Evolutionary conservation across 2,113 vertebrate genomes (phyloP).

Genomic region (Pimephales promelas): DNA sequence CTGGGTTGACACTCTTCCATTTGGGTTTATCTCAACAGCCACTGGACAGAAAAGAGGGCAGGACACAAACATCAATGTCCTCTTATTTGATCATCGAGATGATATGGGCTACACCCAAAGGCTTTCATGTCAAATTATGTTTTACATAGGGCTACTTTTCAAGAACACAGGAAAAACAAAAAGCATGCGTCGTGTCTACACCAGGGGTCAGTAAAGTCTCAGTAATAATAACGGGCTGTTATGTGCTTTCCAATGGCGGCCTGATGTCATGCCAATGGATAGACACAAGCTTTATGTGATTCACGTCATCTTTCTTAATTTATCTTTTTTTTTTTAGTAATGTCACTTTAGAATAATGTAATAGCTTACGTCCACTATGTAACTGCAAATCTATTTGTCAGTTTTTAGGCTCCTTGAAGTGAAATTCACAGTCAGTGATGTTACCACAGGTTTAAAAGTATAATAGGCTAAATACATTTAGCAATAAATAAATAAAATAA

Average conservation of each 20-base stretch:
- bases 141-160: neutral
- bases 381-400: neutral
- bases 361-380: neutral
- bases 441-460: neutral
- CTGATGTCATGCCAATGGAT: neutral
- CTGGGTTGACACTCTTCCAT: constrained; percentile 87
- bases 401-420: neutral
- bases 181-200: neutral
- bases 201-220: neutral
- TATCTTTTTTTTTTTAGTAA: neutral
- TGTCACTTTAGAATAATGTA: neutral
- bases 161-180: neutral
- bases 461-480: neutral
- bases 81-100: neutral
- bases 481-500: neutral
- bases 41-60: constrained; percentile 67
- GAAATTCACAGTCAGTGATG: neutral
- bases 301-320: neutral
- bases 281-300: neutral
- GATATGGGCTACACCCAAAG: neutral
- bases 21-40: constrained; percentile 83
- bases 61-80: constrained; percentile 11
- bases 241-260: neutral
- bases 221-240: neutral
- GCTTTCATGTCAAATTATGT: neutral